Evolutionary conservation across 2,888 invertebrate species (phyloP).

Genomic region (Gari tellinella): DNA sequence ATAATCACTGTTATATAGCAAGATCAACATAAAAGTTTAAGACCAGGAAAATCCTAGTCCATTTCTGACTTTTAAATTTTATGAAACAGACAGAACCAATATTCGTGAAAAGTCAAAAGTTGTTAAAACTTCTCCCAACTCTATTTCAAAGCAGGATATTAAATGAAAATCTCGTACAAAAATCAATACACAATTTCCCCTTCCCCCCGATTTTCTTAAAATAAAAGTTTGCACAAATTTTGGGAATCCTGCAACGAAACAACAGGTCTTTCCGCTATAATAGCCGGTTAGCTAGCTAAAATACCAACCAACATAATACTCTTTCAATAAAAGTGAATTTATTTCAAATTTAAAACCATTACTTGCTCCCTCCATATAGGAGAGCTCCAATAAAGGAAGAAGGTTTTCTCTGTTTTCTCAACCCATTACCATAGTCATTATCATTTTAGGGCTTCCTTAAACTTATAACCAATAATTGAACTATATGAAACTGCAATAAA

Average conservation of each 20-base stretch:
- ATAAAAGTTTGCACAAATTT: constrained; percentile 1
- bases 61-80: no score
- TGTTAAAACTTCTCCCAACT: no score
- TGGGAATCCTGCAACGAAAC: no score
- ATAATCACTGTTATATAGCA: no score
- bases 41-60: no score
- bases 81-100: no score
- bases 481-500: constrained; percentile 60
- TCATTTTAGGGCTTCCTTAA: constrained; percentile 38
- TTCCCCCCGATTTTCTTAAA: constrained; percentile 6
- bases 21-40: no score
- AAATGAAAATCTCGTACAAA: no score
- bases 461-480: constrained; percentile 58
- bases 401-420: constrained; percentile 34
- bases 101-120: no score
- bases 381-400: constrained; percentile 41
- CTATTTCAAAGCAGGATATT: no score
- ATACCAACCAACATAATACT: constrained; percentile 14
- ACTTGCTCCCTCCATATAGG: constrained; percentile 21
- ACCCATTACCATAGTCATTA: constrained; percentile 51
- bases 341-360: constrained; percentile 59
- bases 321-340: constrained; percentile 59
- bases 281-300: no score
- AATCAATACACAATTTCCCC: not conserved
- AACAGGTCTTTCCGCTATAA: constrained; percentile 27